Evolutionary conservation across 2,113 vertebrate genomes (phyloP).

Genomic region (Coracopsis vasa): DNA sequence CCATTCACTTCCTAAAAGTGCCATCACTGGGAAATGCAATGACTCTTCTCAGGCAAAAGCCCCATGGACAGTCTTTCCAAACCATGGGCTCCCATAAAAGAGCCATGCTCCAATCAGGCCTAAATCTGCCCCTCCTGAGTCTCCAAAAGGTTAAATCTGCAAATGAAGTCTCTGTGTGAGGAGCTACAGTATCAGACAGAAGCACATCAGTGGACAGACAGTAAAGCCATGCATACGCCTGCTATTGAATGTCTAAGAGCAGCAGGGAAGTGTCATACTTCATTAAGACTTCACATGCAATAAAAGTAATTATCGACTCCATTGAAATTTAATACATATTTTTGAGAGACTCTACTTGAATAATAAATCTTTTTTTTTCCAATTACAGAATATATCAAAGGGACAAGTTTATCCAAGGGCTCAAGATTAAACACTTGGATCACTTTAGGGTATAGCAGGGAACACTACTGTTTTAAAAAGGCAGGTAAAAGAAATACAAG

Average conservation of each 20-base stretch:
- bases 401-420: not conserved
- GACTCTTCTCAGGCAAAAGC: not conserved
- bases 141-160: not conserved
- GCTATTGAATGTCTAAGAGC: not conserved
- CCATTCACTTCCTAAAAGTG: not conserved
- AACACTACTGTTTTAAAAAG: not conserved
- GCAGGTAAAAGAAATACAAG: not conserved
- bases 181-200: not conserved
- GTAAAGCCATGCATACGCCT: not conserved
- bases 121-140: not conserved
- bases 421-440: not conserved
- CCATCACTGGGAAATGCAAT: not conserved
- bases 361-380: not conserved
- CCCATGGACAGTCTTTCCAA: not conserved
- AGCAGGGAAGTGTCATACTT: not conserved
- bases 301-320: not conserved
- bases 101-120: not conserved
- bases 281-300: not conserved
- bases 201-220: not conserved
- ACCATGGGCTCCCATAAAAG: not conserved
- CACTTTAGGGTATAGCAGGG: not conserved
- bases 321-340: not conserved
- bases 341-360: not conserved
- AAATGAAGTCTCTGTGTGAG: not conserved
- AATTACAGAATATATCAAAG: not conserved